Evolutionary conservation across 2,888 invertebrate genomes (phyloP), one percentile per base, ranked within the genome.

Genomic region (Fragum fragum): DNA sequence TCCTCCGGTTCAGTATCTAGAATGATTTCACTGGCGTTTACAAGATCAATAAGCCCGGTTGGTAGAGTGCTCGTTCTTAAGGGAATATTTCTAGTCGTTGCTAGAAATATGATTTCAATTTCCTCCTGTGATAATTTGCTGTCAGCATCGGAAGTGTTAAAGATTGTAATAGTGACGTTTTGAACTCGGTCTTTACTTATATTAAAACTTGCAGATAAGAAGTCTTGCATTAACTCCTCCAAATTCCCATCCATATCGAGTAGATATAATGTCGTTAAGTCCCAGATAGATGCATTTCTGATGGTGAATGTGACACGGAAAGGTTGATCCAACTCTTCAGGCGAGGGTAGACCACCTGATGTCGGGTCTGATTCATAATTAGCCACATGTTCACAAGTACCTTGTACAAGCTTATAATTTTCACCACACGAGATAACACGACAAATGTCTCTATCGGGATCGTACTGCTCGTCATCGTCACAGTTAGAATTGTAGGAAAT

Each of bases 161-260:
- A 52, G 21, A 86, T 16, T 23, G 73, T 63, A 7, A 89, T 72
- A 9, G 87, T 85, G 1, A 89, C 39, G 61, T 91, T 89, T 57
- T 83, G 80, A 16, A 91, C 88, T 26, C 90, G 69, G 11, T 85
- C 84, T 3, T 63, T 32, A 63, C 87, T 88, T 0, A 90, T 90
- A 39, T 90, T 90, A 6, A 90, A 75, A 29, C 77, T 69, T 0
- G 32, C 11, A 2, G 87, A 86, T n/a, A 91, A 70, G 3, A 73
- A 77, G 9, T 71, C 52, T 2, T 76, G 73, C 42, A 90, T 63
- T 9, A 76, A 47, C 0, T 75, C 72, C 47, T 86, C 85, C n/a
- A 70, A 53, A 7, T 36, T 26, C 2, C 52, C 53, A 2, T 66
- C 66, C 9, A 86, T 72, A 16, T 76, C 79, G 9, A 76, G 59